Conservation (phyloP, 2,888 invertebrate species). For the Ommatoiulus sabulosus region DNA sequence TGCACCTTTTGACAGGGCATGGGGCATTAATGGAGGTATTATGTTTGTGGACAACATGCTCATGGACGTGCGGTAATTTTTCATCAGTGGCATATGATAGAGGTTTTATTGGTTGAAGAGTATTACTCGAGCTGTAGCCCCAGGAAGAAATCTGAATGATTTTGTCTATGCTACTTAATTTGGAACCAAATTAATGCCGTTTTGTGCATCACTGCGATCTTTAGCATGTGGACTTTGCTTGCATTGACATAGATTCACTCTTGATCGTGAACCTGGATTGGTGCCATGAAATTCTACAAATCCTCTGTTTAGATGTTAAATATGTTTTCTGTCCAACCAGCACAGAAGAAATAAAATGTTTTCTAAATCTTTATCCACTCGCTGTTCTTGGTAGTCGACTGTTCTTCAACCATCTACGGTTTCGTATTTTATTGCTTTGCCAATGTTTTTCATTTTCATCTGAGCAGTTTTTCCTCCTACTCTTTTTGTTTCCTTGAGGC, state of each 20-base stretch:
- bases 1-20: neutral
- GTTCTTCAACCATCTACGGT: neutral
- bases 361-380: neutral
- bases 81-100: neutral
- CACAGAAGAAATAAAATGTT: neutral
- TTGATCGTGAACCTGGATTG: neutral
- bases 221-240: neutral
- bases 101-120: neutral
- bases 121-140: neutral
- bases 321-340: neutral
- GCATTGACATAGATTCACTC: neutral
- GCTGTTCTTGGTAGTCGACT: neutral
- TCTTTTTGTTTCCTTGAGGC: too few species aligned
- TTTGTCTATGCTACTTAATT: neutral
- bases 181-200: neutral
- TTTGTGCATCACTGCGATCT: neutral
- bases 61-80: neutral
- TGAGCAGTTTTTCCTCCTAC: too few species aligned
- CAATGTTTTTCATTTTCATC: too few species aligned
- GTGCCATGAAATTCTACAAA: neutral
- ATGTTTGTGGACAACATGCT: neutral
- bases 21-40: neutral
- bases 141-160: neutral
- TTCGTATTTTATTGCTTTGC: too few species aligned
- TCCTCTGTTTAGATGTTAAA: neutral